Evolutionary conservation across 1,140 invertebrate genomes (phyloP).

Genomic region (Ostrea edulis): DNA sequence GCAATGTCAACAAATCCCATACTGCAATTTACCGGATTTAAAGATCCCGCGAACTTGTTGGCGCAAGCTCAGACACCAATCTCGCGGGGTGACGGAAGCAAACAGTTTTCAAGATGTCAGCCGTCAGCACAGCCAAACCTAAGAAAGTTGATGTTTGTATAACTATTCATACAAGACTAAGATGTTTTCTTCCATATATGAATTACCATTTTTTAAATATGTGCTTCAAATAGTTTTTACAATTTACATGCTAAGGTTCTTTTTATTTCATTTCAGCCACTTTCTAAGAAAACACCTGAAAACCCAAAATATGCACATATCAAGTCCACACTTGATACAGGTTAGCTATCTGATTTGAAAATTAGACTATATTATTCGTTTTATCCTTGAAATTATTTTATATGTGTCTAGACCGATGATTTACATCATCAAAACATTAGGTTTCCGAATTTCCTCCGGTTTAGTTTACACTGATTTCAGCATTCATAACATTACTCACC

Average conservation of each 20-base stretch:
- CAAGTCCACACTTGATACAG: constrained; percentile 77
- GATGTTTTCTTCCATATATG: not conserved
- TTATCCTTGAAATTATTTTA: not conserved
- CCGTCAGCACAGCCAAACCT: constrained; percentile 63
- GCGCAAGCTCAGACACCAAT: constrained; percentile 57
- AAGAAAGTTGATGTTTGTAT: constrained; percentile 62
- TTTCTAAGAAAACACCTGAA: constrained; percentile 75
- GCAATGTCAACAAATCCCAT: constrained; percentile 47
- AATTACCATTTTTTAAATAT: not conserved
- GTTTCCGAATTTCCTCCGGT: not conserved
- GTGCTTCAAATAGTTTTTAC: no score
- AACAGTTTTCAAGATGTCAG: constrained; percentile 63
- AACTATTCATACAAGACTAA: not conserved
- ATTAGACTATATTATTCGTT: not conserved
- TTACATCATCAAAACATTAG: not conserved
- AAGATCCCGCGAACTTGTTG: constrained; percentile 45
- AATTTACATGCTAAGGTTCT: not conserved
- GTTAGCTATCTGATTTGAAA: constrained; percentile 53
- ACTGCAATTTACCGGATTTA: constrained; percentile 35
- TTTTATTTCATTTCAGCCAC: constrained; percentile 68
- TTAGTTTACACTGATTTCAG: no score
- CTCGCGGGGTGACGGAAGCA: constrained; percentile 62
- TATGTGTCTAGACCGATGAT: not conserved
- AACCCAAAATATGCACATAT: constrained; percentile 79
- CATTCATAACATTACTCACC: no score